Base-by-base conservation (phyloP, 2,113 vertebrate genomes). In the Vulpes vulpes region DNA sequence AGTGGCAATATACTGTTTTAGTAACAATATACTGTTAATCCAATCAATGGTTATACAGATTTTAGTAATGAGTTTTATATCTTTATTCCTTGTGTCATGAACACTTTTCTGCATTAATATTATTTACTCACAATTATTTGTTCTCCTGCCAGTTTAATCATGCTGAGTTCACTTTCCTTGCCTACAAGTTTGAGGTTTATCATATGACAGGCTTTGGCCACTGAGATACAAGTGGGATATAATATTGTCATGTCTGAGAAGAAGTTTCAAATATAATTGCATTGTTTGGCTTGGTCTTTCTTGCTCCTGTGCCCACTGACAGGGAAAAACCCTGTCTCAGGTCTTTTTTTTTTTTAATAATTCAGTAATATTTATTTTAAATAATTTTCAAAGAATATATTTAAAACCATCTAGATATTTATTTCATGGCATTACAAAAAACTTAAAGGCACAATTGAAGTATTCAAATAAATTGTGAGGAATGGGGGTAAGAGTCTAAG, bases 291-390 rank as follows among this genome's bases (percentile, higher is more conserved):
- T 83, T 79, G 27, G 11, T 59, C n/a, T 90, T 79, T 90, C n/a
- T 79, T 79, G n/a, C 32, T 73, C n/a, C 55, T 64, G 1, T 43
- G 20, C 73, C 16, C 64, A 35, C 62, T 71, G 32, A 55, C 20
- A 79, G 11, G 27, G 60, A 17, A 90, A 85, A 90, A 53, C n/a
- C 59, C 53, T 84, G 9, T 49, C 25, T 35, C 35, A 19, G 43
- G 43, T 43, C 19, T 73, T 38, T 73, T 38, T 69, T 16, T 19
- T 35, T 35, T 71, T 71, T 35, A 95, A 97, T 95, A 98, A 98
- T 98, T 98, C 97, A 76, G 98, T 94, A 98, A 98, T 69, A 96
- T 99, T 99, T 99, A 99, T 99, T 99, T 98, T 98, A 98, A 97
- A 98, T 97, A 97, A 35, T 99, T 98, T 99, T 97, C 96, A 98